phyloP scores from a whole-genome alignment of 2,797 vertebrate genomes.

The Diceros bicornis region DNA sequence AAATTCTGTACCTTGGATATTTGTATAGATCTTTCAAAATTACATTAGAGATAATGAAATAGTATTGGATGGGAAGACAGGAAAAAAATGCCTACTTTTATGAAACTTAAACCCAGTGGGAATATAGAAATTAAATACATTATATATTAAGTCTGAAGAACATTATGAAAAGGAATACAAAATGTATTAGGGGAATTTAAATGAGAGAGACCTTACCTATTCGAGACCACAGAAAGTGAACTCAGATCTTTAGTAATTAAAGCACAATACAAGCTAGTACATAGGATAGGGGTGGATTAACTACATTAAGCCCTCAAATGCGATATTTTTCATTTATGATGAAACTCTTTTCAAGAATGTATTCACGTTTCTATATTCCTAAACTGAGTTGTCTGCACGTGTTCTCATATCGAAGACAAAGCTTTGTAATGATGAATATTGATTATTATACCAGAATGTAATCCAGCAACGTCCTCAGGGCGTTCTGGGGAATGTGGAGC shows the following conservation, averaged over 20 bases:
- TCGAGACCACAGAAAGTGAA: neutral
- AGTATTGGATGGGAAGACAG: neutral
- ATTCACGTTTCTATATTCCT: constrained; percentile 9
- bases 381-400: neutral
- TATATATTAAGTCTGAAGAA: neutral
- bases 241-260: neutral
- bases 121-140: neutral
- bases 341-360: neutral
- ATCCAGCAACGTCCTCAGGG: neutral
- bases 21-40: neutral
- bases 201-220: neutral
- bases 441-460: neutral
- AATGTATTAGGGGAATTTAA: neutral
- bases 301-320: neutral
- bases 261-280: neutral
- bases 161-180: neutral
- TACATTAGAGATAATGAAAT: neutral
- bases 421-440: neutral
- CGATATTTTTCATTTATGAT: neutral
- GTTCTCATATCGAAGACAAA: neutral
- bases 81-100: neutral
- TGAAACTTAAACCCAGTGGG: neutral
- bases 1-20: neutral
- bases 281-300: neutral
- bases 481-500: neutral